Percentiles rank a stretch among this genome's conserved stretches.
phyloP scores from a whole-genome alignment of 2,888 invertebrate species.

The Ophion slaviceki region DNA sequence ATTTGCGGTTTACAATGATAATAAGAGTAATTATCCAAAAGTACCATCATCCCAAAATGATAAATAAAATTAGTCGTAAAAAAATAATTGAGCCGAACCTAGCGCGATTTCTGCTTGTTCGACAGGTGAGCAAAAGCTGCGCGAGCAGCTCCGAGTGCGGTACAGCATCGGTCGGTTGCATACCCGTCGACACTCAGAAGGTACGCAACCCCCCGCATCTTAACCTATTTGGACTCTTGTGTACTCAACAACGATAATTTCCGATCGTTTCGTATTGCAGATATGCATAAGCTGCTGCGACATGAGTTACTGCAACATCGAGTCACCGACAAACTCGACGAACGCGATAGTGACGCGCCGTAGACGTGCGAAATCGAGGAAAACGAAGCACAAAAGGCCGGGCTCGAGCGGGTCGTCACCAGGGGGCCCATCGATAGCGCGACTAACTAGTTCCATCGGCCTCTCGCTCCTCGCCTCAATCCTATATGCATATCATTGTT shows the following conservation, averaged over 20 bases:
- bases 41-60: neutral
- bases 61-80: neutral
- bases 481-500: constrained; percentile 80
- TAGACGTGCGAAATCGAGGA: constrained; percentile 78
- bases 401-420: constrained; percentile 19
- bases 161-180: constrained; percentile 86
- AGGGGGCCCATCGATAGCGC: constrained; percentile 12
- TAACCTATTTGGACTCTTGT: neutral
- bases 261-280: constrained; percentile 84
- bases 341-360: constrained; percentile 84
- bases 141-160: constrained; percentile 86
- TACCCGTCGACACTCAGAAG: constrained; percentile 86
- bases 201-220: constrained; percentile 78
- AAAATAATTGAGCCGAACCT: neutral
- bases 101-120: constrained; percentile 29
- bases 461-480: constrained; percentile 76
- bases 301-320: constrained; percentile 87
- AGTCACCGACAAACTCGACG: constrained; percentile 86
- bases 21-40: neutral
- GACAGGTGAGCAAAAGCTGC: constrained; percentile 87
- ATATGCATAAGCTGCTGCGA: constrained; percentile 88
- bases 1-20: too few species aligned
- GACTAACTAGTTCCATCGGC: constrained; percentile 69
- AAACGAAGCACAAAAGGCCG: constrained; percentile 75
- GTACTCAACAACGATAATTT: constrained; percentile 72